A percentile compares a stretch with the other conserved stretches of the same genome.
Evolutionary conservation across 2,888 invertebrate species (phyloP).

Genomic region (Tortricodes alternella): DNA sequence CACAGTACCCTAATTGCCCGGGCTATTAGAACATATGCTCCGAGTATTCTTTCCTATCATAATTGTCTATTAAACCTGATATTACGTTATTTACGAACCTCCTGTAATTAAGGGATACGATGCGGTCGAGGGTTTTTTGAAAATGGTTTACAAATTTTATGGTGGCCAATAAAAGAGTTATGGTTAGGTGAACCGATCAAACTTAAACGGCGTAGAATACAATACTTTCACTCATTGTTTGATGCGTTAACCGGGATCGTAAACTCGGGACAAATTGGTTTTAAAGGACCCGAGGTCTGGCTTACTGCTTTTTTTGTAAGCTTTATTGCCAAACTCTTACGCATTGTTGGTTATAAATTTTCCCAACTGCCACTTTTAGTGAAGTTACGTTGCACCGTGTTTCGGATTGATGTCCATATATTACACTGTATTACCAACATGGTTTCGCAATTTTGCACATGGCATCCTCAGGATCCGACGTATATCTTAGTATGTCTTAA

Average conservation of each 20-base stretch:
- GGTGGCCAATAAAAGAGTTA: conserved; percentile 56
- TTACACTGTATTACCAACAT: conserved; percentile 37
- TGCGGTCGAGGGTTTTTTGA: conserved; percentile 38
- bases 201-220: conserved; percentile 66
- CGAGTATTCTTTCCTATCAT: conserved; percentile 46
- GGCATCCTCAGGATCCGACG: conserved; percentile 15
- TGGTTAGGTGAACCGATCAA: conserved; percentile 69
- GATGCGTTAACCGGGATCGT: conserved; percentile 66
- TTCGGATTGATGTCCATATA: conserved; percentile 45
- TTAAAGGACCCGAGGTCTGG: conserved; percentile 55
- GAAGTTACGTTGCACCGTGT: conserved; percentile 41
- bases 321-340: conserved; percentile 52
- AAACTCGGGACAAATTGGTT: conserved; percentile 75
- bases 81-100: conserved; percentile 39
- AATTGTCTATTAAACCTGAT: conserved; percentile 51
- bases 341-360: conserved; percentile 42
- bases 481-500: conserved; percentile 22
- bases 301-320: conserved; percentile 50
- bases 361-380: conserved; percentile 41
- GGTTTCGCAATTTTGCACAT: conserved; percentile 41
- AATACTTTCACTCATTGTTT: conserved; percentile 71
- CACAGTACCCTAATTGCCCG: conserved; percentile 64
- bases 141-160: conserved; percentile 44
- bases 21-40: conserved; percentile 51
- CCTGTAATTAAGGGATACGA: conserved; percentile 49